phyloP scores from a whole-genome alignment of 92 coral and sea anemone genomes.

The Palythoa grandis region DNA sequence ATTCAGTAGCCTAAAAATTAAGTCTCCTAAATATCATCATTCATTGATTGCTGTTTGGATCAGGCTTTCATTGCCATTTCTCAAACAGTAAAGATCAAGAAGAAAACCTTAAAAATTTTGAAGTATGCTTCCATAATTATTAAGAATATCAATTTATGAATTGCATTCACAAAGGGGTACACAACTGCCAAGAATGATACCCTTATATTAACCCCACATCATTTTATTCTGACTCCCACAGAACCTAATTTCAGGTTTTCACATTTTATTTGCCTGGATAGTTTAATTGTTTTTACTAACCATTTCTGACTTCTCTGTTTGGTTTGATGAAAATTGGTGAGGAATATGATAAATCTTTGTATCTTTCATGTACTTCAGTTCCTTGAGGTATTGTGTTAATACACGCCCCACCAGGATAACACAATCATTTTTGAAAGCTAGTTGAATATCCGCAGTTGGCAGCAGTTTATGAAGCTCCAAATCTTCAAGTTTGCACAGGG shows the following conservation, averaged over 20 bases:
- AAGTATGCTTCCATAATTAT: not conserved
- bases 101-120: no score
- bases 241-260: not conserved
- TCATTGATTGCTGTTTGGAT: not conserved
- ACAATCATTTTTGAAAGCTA: conserved; percentile 40
- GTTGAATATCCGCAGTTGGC: conserved; percentile 46
- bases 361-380: conserved; percentile 32
- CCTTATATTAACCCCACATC: not conserved
- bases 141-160: not conserved
- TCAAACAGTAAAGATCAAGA: not conserved
- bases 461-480: conserved; percentile 44
- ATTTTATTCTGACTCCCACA: not conserved
- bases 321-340: conserved; percentile 11
- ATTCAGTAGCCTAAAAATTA: not conserved
- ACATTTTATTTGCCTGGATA: not conserved
- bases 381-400: conserved; percentile 36
- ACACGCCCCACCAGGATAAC: conserved; percentile 45
- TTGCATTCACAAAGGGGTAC: not conserved
- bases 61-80: not conserved
- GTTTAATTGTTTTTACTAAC: conserved; percentile 7
- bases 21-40: not conserved
- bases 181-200: not conserved
- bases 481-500: conserved; percentile 27
- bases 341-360: conserved; percentile 35
- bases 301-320: conserved; percentile 44